These are phyloP conservation scores for Arctopsyche grandis DNA, from an alignment of 1,140 invertebrate genomes.

Conservation along the genomic window DNA sequence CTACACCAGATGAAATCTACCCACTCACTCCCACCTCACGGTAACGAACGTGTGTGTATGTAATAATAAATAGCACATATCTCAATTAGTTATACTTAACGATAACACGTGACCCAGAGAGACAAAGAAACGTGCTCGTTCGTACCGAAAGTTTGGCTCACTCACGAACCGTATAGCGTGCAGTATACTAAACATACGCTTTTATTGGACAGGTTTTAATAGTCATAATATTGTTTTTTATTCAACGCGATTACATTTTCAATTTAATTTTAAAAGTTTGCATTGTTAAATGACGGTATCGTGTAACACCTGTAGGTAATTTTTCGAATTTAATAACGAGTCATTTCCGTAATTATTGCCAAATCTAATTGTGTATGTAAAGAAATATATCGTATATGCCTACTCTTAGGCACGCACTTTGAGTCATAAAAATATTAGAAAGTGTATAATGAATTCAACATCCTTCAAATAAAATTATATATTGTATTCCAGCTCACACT, in stretches of 20 bases:
- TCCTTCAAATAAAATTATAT: too few species aligned
- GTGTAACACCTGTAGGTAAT: background rate
- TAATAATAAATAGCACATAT: background rate
- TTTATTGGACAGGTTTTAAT: too few species aligned
- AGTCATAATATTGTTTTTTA: too few species aligned
- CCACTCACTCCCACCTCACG: background rate
- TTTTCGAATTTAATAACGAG: background rate
- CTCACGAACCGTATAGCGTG: too few species aligned
- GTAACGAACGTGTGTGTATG: background rate
- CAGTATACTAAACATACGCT: too few species aligned
- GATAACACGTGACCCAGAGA: background rate
- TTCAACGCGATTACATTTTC: background rate
- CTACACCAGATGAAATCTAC: conserved; percentile 1
- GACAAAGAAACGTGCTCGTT: too few species aligned
- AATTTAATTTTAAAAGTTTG: background rate
- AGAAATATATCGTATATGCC: too few species aligned
- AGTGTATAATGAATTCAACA: too few species aligned
- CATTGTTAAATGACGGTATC: too few species aligned
- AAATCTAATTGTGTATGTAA: background rate
- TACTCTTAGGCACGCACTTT: background rate
- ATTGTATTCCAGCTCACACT: too few species aligned
- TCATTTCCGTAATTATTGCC: background rate
- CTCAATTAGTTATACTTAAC: conserved; percentile 31
- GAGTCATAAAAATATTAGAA: background rate
- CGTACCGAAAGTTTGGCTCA: too few species aligned